phyloP scores from a whole-genome alignment of 2,888 invertebrate genomes.

The Drosophila prostipennis region DNA sequence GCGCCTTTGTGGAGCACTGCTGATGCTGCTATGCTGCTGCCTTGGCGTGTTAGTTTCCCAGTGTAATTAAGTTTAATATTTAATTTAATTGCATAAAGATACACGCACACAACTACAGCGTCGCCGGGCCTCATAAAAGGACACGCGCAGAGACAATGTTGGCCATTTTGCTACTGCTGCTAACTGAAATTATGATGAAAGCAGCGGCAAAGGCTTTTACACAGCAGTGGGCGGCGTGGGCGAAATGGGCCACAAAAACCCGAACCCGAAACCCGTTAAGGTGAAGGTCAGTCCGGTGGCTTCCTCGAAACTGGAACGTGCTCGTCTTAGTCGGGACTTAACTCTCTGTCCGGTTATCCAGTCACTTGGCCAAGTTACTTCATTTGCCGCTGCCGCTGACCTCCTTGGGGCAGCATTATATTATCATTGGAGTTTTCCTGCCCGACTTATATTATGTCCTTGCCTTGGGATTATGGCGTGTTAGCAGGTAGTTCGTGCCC shows the following conservation, averaged over 20 bases:
- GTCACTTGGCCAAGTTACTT: conserved; percentile 58
- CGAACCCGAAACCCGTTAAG: conserved; percentile 23
- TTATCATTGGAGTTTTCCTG: conserved; percentile 66
- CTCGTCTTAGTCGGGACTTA: conserved; percentile 38
- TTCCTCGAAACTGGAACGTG: conserved; percentile 35
- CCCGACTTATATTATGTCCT: conserved; percentile 63
- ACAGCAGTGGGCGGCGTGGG: conserved; percentile 6
- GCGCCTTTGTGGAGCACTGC: conserved; percentile 6
- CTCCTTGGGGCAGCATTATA: conserved; percentile 70
- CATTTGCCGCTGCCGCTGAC: conserved; percentile 60
- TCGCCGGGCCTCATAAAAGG: conserved; percentile 52
- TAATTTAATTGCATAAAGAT: conserved; percentile 80
- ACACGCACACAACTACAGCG: conserved; percentile 35
- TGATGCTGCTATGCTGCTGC: conserved; percentile 13
- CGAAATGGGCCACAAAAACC: conserved; percentile 1
- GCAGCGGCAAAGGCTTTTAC: conserved; percentile 41
- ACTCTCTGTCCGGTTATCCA: conserved; percentile 28
- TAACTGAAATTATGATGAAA: conserved; percentile 71
- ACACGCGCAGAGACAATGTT: conserved; percentile 67
- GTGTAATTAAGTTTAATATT: conserved; percentile 82
- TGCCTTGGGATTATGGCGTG: conserved; percentile 66
- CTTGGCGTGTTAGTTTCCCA: conserved; percentile 68
- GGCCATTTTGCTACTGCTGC: conserved; percentile 50
- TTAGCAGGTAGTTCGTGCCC: conserved; percentile 58
- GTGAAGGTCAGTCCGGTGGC: conserved; percentile 42